These are phyloP conservation scores for Gulo gulo DNA, from an alignment of 2,113 vertebrate species.

Conservation along the genomic window DNA sequence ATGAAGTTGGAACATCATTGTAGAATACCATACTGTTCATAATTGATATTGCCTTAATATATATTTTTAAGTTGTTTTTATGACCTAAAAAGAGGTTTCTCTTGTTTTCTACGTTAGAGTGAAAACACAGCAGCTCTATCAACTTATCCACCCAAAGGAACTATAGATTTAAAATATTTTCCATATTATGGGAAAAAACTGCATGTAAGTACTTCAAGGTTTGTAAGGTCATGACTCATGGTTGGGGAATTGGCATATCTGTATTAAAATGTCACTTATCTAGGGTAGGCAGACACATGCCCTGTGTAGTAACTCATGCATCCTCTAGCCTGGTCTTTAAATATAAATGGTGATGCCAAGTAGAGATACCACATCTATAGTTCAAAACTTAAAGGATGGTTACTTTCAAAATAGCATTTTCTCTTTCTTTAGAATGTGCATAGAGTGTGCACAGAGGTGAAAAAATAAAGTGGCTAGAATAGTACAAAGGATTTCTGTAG, in stretches of 20 bases:
- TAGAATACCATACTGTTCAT: not conserved
- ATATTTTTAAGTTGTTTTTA: not conserved
- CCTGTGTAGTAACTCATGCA: not conserved
- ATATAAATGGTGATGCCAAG: not conserved
- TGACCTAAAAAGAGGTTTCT: slow-evolving; percentile 17
- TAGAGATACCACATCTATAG: not conserved
- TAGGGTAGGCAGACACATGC: too few relatives aligned
- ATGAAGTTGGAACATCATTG: not conserved
- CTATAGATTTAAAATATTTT: slow-evolving; percentile 95
- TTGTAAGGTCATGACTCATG: not conserved
- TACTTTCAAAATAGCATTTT: not conserved
- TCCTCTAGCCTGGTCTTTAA: not conserved
- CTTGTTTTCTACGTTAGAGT: slow-evolving; percentile 83
- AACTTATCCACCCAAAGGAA: slow-evolving; percentile 87
- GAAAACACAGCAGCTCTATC: slow-evolving; percentile 80
- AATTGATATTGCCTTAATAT: not conserved
- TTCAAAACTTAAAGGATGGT: not conserved
- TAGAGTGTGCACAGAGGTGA: not conserved
- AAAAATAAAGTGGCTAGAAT: not conserved
- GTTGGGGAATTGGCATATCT: not conserved
- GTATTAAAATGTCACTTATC: not conserved
- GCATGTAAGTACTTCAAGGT: slow-evolving; percentile 90
- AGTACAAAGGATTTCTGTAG: not conserved
- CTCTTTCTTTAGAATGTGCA: not conserved
- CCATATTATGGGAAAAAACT: slow-evolving; percentile 96